phyloP scores from a whole-genome alignment of 2,113 vertebrate species.

The Tricholaema leucomelas region DNA sequence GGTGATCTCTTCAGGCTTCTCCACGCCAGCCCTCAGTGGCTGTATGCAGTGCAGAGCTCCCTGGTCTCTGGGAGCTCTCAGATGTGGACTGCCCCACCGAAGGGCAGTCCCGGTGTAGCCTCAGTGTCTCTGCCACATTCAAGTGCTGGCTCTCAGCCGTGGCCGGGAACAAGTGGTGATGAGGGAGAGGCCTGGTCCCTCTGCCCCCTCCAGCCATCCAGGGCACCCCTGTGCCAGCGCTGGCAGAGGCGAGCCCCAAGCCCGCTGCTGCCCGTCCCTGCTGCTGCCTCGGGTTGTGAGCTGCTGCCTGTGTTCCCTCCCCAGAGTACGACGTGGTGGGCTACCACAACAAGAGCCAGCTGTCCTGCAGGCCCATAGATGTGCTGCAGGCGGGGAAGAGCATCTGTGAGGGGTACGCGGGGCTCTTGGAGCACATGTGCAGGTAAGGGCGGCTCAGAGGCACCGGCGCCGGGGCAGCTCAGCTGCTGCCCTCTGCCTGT shows the following conservation, averaged over 20 bases:
- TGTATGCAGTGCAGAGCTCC: not conserved
- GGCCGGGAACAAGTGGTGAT: not conserved
- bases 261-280: rapidly evolving
- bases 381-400: conserved; percentile 78
- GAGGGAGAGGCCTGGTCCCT: not conserved
- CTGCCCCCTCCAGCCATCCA: not conserved
- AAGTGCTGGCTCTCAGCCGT: not conserved
- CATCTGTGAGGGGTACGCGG: conserved; percentile 81
- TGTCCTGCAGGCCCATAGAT: conserved; percentile 58
- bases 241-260: not conserved
- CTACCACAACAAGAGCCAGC: conserved; percentile 73
- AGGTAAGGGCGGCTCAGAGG: conserved; percentile 70
- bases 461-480: not conserved
- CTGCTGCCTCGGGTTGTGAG: not conserved
- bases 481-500: not conserved
- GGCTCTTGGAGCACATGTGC: conserved; percentile 84
- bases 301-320: conserved; percentile 1
- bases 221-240: rapidly evolving
- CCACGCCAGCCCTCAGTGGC: no score
- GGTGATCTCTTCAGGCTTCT: no score
- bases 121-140: not conserved
- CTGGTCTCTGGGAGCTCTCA: not conserved
- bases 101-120: not conserved
- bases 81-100: not conserved
- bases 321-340: conserved; percentile 80